These are phyloP conservation scores for Corythucha ciliata DNA, from an alignment of 2,888 invertebrate species.

Conservation along the genomic window DNA sequence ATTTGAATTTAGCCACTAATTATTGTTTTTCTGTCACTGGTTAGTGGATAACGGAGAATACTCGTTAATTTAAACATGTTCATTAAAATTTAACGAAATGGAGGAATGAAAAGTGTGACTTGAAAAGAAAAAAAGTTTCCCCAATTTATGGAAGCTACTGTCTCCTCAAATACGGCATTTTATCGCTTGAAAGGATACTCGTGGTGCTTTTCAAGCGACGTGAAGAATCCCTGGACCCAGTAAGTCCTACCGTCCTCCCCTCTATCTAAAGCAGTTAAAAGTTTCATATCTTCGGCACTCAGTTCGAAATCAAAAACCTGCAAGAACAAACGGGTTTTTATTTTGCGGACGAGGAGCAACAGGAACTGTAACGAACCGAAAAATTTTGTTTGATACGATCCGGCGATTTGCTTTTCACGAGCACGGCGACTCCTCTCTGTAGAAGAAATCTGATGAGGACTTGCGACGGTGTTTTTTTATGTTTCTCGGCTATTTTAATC, in stretches of 20 bases:
- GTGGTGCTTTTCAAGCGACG: slow-evolving; percentile 54
- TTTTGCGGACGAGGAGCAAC: no score
- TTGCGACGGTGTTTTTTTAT: slow-evolving; percentile 59
- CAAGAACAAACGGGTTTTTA: not conserved
- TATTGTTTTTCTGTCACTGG: no score
- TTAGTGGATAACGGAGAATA: no score
- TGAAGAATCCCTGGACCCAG: slow-evolving; percentile 19
- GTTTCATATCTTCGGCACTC: slow-evolving; percentile 46
- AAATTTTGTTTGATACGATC: slow-evolving; percentile 60
- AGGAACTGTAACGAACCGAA: slow-evolving; percentile 46
- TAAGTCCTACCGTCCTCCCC: slow-evolving; percentile 57
- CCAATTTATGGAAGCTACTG: no score
- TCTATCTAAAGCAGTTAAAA: slow-evolving; percentile 49
- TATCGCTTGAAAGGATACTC: slow-evolving; percentile 65
- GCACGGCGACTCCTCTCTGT: slow-evolving; percentile 57
- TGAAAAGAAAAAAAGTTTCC: no score
- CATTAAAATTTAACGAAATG: no score
- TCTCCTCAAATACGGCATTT: no score
- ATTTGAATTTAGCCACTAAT: no score
- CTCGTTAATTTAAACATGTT: no score
- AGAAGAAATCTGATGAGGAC: slow-evolving; percentile 59
- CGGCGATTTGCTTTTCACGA: slow-evolving; percentile 68
- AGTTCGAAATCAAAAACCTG: slow-evolving; percentile 52
- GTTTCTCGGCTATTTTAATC: slow-evolving; percentile 47
- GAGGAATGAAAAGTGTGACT: no score